Evolutionary conservation across 2,113 vertebrate genomes (phyloP), one percentile per base, ranked within the genome.

Genomic region (Scalopus aquaticus): DNA sequence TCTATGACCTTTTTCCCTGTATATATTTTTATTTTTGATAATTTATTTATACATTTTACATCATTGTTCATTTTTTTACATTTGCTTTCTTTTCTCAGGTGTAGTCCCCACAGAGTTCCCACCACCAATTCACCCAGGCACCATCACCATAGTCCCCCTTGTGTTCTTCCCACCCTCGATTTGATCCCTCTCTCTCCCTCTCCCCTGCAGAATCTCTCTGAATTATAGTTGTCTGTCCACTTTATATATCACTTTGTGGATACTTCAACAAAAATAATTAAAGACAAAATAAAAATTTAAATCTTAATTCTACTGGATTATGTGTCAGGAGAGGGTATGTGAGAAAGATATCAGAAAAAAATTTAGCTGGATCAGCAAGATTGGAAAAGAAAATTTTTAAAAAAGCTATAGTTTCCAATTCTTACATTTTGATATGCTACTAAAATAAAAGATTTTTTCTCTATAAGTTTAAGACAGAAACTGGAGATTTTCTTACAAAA

Each of bases 401-500:
- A 87, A 91, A 91, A 72, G 13, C 19, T 35, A 76, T 17, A 51
- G 56, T 76, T 87, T 84, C 91, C 91, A 95, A 91, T 96, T 88
- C 67, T 95, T 94, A 51, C 35, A 94, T 82, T 70, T 81, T 93
- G 74, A 95, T 87, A 60, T 58, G 91, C 76, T 82, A 51, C 6
- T 51, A 51, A 51, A 85, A 89, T 8, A 91, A 37, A 51, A 54
- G 51, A n/a, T 42, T 54, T 89, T n/a, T 19, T 67, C 96, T 72
- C 94, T 92, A 95, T 44, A 96, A 93, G 64, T 93, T 97, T 89
- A 93, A 97, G 83, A 96, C 35, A 95, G 88, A 98, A 92, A 69
- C 82, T 93, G 90, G 6, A 3, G 6, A 94, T 81, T 64, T 96
- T 95, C 67, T 65, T 42, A 80, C 9, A n/a, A n/a, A n/a, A n/a